phyloP scores from a whole-genome alignment of 1,140 invertebrate species.

The Achroia grisella region DNA sequence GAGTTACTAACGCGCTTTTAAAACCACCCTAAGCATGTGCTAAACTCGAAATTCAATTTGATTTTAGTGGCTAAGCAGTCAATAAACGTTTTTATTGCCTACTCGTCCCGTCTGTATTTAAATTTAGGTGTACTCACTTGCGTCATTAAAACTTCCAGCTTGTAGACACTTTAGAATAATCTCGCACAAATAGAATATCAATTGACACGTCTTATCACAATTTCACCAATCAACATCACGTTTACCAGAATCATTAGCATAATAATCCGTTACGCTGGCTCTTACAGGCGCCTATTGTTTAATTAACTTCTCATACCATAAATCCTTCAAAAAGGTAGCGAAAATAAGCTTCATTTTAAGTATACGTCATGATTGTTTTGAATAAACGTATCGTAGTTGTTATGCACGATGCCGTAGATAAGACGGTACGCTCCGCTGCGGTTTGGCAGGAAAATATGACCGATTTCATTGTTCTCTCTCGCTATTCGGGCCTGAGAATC shows the following conservation, averaged over 20 bases:
- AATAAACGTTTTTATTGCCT: constrained; percentile 41
- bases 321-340: constrained; percentile 41
- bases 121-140: constrained; percentile 18
- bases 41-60: constrained; percentile 48
- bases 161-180: neutral
- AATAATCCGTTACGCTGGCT: neutral
- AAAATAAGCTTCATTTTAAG: constrained; percentile 51
- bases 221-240: neutral
- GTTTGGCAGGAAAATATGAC: constrained; percentile 64
- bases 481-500: constrained; percentile 57
- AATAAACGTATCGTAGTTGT: constrained; percentile 48
- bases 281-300: constrained; percentile 15
- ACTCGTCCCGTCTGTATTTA: constrained; percentile 20
- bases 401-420: constrained; percentile 63
- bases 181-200: neutral
- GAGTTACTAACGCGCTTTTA: constrained; percentile 16
- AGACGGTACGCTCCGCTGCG: constrained; percentile 57
- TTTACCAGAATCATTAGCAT: neutral
- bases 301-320: constrained; percentile 20
- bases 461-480: constrained; percentile 64
- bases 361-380: constrained; percentile 45
- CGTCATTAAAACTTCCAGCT: constrained; percentile 4
- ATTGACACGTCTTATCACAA: constrained; percentile 1
- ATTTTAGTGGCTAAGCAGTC: constrained; percentile 43
- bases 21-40: constrained; percentile 38